Base-by-base conservation (phyloP, 2,797 vertebrate species). In the Anabas testudineus region DNA sequence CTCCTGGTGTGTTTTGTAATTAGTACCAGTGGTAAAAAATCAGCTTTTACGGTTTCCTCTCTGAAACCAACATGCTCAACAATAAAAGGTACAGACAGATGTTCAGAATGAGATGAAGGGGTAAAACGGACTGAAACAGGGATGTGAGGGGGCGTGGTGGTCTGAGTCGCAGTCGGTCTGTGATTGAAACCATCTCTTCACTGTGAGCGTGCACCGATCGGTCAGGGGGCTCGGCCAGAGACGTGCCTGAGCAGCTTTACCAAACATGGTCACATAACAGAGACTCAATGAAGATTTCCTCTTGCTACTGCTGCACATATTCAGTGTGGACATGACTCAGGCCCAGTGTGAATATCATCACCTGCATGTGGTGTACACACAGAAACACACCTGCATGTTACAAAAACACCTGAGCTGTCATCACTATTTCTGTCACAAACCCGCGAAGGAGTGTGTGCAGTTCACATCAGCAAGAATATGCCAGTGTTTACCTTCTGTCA, bases 221-320 rank as follows among this genome's bases (percentile, higher is more conserved):
- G 90, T 91, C 91, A 91, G 86, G 86, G 85, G 89, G 87, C 83
- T 90, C 84, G 88, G 84, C 91, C 86, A 84, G 81, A 85, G 84
- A 74, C 84, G 58, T 71, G 87, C 80, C 76, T 80, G 84, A 71
- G 82, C 76, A 88, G 87, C 87, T 93, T 95, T 94, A 95, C 94
- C 94, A 95, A 95, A 95, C 91, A 95, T 94, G 94, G 94, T 95
- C 93, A 95, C 90, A 58, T 85, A 91, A 87, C 88, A 80, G 87
- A 88, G 90, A 64, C 87, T 90, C 81, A 81, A 81, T 89, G 83
- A 92, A 87, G 84, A 69, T 73, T 81, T 81, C 67, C 74, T 61
- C 81, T n/a, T 42, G 78, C 88, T 84, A 80, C 90, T 59, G 48
- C 79, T 53, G 70, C 72, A 14, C 76, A 62, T 80, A 48, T 30